phyloP scores from a whole-genome alignment of 1,140 invertebrate species.

The Drosophila truncata region DNA sequence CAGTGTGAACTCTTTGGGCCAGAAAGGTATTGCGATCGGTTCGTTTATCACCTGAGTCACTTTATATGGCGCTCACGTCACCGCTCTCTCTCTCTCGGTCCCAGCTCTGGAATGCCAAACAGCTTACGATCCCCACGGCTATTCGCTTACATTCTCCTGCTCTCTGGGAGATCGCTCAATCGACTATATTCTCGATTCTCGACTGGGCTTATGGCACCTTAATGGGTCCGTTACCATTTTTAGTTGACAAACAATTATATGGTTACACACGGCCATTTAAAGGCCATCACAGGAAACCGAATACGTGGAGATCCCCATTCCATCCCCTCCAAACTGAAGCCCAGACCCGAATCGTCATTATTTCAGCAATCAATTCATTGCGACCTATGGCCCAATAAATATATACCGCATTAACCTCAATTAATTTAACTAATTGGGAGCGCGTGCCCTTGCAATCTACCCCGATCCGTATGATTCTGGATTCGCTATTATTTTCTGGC shows the following conservation, averaged over 20 bases:
- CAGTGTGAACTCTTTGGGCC: conserved; percentile 4
- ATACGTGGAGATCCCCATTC: conserved; percentile 51
- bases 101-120: conserved; percentile 63
- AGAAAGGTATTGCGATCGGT: conserved; percentile 50
- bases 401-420: conserved; percentile 61
- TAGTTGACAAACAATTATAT: conserved; percentile 72
- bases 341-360: conserved; percentile 6
- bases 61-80: conserved; percentile 72
- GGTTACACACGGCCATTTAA: conserved; percentile 62
- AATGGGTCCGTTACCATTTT: conserved; percentile 71
- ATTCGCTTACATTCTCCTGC: conserved; percentile 11
- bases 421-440: conserved; percentile 76
- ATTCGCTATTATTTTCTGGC: conserved; percentile 31
- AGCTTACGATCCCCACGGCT: conserved; percentile 30
- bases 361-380: conserved; percentile 68
- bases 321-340: background rate
- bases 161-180: conserved; percentile 3
- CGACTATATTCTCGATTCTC: conserved; percentile 15
- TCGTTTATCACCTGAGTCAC: conserved; percentile 80
- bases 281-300: conserved; percentile 67
- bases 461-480: conserved; percentile 27
- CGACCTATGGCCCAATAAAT: conserved; percentile 64
- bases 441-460: conserved; percentile 46
- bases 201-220: conserved; percentile 26
- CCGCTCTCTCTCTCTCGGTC: conserved; percentile 26